Percentiles rank a stretch among this genome's conserved stretches.
phyloP scores from a whole-genome alignment of 2,113 vertebrate genomes.

The Garra rufa region DNA sequence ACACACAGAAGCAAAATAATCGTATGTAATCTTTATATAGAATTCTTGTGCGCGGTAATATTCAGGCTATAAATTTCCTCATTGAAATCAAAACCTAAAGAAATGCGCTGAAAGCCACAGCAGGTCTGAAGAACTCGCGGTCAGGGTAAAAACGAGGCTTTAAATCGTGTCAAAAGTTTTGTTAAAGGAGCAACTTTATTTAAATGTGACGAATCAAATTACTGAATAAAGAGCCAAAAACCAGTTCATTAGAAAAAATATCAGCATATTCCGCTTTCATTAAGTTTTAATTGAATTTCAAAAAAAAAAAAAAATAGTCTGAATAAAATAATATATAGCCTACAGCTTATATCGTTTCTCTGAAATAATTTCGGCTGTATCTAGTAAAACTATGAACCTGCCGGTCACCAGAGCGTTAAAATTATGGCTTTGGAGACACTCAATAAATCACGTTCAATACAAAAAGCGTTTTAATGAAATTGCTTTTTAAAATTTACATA shows the following conservation, averaged over 20 bases:
- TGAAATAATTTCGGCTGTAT: conserved; percentile 48
- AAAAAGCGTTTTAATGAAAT: conserved; percentile 27
- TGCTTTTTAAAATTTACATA: conserved; percentile 43
- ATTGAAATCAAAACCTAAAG: not conserved
- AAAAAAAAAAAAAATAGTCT: not conserved
- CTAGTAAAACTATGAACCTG: not conserved
- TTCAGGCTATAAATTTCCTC: not conserved
- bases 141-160: not conserved
- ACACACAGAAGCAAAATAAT: not conserved
- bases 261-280: not conserved
- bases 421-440: not conserved
- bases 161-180: not conserved
- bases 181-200: not conserved
- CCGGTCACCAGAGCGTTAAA: not conserved
- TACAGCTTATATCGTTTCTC: not conserved
- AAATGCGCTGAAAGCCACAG: not conserved
- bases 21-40: not conserved
- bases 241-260: not conserved
- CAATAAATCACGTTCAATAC: not conserved
- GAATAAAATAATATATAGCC: not conserved
- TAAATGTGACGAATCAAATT: not conserved
- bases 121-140: not conserved
- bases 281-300: not conserved
- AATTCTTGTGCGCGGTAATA: not conserved
- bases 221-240: not conserved